phyloP scores from a whole-genome alignment of 2,797 vertebrate species.

The Manis crassicaudata region DNA sequence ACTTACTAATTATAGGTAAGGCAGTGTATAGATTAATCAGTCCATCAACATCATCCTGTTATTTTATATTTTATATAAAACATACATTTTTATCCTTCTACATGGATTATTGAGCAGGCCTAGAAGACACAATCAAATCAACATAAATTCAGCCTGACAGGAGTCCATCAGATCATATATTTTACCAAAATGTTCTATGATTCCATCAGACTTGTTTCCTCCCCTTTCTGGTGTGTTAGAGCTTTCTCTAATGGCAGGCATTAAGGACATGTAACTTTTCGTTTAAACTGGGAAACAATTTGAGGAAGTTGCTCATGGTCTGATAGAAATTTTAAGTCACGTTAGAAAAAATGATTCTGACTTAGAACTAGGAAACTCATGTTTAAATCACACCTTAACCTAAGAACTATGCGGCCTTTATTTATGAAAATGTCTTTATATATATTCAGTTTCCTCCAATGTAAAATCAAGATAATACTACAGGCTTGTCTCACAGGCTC shows the following conservation, averaged over 20 bases:
- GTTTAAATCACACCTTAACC: neutral
- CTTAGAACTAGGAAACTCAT: neutral
- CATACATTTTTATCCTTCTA: neutral
- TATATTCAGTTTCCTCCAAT: neutral
- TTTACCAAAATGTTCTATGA: neutral
- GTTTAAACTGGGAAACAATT: conserved; percentile 13
- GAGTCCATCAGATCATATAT: neutral
- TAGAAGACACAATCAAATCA: neutral
- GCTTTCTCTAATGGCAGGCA: neutral
- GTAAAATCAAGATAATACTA: neutral
- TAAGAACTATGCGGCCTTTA: neutral
- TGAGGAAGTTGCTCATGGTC: neutral
- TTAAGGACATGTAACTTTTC: neutral
- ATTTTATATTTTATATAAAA: conserved; percentile 28
- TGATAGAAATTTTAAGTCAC: neutral
- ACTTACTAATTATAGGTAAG: neutral
- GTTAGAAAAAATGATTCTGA: neutral
- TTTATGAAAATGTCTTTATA: neutral
- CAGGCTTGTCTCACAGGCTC: no score
- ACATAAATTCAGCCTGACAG: neutral
- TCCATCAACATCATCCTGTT: neutral
- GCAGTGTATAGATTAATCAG: neutral
- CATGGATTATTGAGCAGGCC: neutral
- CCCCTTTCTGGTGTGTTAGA: neutral
- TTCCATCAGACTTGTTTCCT: neutral